phyloP scores from a whole-genome alignment of 1,140 invertebrate genomes.

The Prorops nasuta region DNA sequence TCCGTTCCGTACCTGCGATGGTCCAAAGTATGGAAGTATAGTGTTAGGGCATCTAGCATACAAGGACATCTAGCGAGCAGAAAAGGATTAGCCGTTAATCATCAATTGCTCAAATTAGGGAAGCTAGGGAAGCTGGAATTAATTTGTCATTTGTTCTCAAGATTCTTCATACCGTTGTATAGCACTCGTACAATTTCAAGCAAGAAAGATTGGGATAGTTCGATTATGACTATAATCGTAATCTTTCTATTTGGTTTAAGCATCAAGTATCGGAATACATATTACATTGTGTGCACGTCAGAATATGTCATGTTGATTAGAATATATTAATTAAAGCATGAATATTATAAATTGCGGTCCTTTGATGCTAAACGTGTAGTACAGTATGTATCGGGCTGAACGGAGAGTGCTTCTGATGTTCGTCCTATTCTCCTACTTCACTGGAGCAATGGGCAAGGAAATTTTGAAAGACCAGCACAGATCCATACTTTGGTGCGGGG shows the following conservation, averaged over 20 bases:
- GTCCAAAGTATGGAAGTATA: constrained; percentile 56
- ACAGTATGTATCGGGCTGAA: constrained; percentile 33
- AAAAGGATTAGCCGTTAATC: constrained; percentile 26
- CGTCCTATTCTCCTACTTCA: constrained; percentile 41
- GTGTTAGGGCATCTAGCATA: constrained; percentile 39
- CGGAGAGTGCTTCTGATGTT: constrained; percentile 34
- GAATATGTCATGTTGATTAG: no score
- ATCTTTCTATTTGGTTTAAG: no score
- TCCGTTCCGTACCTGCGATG: constrained; percentile 54
- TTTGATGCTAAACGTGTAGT: constrained; percentile 36
- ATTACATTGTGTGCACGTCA: no score
- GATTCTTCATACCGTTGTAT: no score
- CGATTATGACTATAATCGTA: no score
- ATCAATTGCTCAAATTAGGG: constrained; percentile 28
- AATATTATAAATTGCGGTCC: no score
- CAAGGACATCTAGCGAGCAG: constrained; percentile 27
- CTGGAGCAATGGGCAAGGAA: constrained; percentile 39
- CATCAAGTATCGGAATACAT: no score
- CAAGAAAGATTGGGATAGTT: no score
- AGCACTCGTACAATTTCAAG: no score
- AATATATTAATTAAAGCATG: no score
- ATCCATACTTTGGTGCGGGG: constrained; percentile 58
- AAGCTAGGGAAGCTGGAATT: constrained; percentile 32
- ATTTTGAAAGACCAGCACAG: constrained; percentile 47
- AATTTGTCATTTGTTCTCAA: no score